A percentile compares a stretch with the other conserved stretches of the same genome.
Evolutionary conservation across 2,113 vertebrate species (phyloP).

Genomic region (Donacobius atricapilla): DNA sequence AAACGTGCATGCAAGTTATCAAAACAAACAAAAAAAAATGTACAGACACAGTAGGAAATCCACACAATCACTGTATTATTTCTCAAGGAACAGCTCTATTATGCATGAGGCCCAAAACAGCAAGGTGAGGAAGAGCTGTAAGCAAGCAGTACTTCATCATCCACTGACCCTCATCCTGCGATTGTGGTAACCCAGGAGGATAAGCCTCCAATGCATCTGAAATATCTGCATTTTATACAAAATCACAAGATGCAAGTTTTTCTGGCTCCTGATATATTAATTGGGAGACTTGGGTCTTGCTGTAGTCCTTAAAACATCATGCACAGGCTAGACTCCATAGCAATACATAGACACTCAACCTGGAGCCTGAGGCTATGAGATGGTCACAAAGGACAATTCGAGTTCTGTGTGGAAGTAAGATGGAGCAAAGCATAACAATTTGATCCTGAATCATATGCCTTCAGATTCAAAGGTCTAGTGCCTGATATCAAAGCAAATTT

Average conservation of each 20-base stretch:
- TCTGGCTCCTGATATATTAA: neutral
- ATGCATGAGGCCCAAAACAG: neutral
- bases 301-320: neutral
- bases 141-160: neutral
- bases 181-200: neutral
- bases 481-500: conserved; percentile 5
- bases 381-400: neutral
- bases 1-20: neutral
- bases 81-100: neutral
- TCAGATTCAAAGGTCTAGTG: neutral
- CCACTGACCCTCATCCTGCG: neutral
- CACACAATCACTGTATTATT: neutral
- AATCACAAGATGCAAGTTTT: neutral
- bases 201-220: neutral
- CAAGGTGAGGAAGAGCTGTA: neutral
- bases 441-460: neutral
- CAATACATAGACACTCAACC: neutral
- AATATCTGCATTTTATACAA: neutral
- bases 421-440: neutral
- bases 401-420: neutral
- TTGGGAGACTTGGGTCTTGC: neutral
- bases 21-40: neutral
- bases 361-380: neutral
- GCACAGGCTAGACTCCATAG: neutral
- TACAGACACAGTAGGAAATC: neutral